Conservation (phyloP, 1,140 invertebrate species). For the Drosophila simulans region DNA sequence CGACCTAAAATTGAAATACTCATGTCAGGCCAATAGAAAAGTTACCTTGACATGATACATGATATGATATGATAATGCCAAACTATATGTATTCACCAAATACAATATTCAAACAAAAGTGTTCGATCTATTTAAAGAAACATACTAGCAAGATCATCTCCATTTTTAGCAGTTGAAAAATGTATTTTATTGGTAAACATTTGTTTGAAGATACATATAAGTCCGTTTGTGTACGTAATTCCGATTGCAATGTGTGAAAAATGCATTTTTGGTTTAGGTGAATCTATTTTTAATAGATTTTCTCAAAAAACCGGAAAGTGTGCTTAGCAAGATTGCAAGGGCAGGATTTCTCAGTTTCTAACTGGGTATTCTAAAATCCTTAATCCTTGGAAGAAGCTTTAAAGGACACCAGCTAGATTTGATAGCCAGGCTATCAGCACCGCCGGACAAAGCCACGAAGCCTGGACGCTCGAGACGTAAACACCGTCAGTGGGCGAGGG, state of each 20-base stretch:
- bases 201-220: constrained; percentile 18
- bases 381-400: background rate
- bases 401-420: constrained; percentile 5
- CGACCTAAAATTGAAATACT: too few species aligned
- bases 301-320: background rate
- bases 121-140: constrained; percentile 8
- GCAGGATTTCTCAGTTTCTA: too few species aligned
- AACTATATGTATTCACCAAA: background rate
- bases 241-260: background rate
- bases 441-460: constrained; percentile 7
- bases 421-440: constrained; percentile 30
- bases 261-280: background rate
- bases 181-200: constrained; percentile 31
- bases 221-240: constrained; percentile 6
- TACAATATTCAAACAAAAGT: constrained; percentile 8
- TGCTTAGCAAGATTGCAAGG: too few species aligned
- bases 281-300: constrained; percentile 3
- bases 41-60: too few species aligned
- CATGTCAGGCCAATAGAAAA: too few species aligned
- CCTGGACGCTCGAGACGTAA: constrained; percentile 43
- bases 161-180: constrained; percentile 20
- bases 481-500: constrained; percentile 29
- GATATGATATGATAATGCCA: background rate
- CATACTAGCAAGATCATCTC: constrained; percentile 9
- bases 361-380: background rate